Evolutionary conservation across 1,140 invertebrate species (phyloP), one percentile per base, ranked within the genome.

Genomic region (Leptestheria dahalacensis): DNA sequence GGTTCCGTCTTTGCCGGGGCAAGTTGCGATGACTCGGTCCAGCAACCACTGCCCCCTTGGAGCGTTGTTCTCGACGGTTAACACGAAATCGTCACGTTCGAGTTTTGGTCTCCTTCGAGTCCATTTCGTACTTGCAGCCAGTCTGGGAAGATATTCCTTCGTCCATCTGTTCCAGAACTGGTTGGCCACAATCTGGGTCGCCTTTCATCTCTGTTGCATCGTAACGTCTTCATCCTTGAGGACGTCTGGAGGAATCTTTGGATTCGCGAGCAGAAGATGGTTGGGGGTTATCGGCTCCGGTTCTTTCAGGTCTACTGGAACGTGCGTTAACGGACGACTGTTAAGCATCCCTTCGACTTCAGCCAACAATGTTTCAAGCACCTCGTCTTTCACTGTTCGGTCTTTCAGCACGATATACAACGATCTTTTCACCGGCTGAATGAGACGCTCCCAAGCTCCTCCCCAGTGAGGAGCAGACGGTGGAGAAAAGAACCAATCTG

Each of bases 111-210:
- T 2, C 11, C 21, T 18, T 33, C 12, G 24, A 24, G 18, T 23
- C 54, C 60, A 62, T 52, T 61, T 63, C n/a, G 52, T n/a, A 3
- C 62, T 26, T n/a, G 20, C 23, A 11, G 55, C 23, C 26, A 63
- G 23, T 15, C 21, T 58, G 11, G 62, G 62, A 1, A 63, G 12
- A 10, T 57, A 57, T 29, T 63, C 62, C 20, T 46, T 59, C n/a
- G 55, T 23, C 60, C 60, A 63, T 2, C 62, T 48, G 4, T 53
- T 41, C 62, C 62, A 63, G 46, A 63, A 63, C 0, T 52, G 18
- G 12, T 63, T 50, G 2, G 54, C 60, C 2, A 61, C 49, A 6
- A 12, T 48, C 41, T 63, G 60, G 3, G 60, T 6, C 6, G 26
- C n/a, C 33, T 56, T 50, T 46, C 62, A 63, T 10, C 46, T 18